Evolutionary conservation across 2,888 invertebrate genomes (phyloP), one percentile per base, ranked within the genome.

Genomic region (Leptopilina syphax): DNA sequence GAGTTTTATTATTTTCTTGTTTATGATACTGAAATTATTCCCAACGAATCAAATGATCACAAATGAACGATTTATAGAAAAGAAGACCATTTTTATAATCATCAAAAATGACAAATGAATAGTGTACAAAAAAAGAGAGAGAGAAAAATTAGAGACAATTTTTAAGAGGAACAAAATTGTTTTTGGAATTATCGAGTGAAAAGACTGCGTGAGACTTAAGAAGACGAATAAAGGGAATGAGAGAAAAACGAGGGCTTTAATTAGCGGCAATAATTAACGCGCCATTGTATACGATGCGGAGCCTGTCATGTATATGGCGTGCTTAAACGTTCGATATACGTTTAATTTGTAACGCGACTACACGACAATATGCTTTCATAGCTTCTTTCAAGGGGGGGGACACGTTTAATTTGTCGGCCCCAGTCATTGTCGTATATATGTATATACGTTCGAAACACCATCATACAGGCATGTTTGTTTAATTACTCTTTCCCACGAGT

Each of bases 191-290:
- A 6, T 18, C 9, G 24, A 63, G 27, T n/a, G 8, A 27, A 73
- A 34, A 73, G 12, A 24, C 24, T 44, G 6, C 60, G 70, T 5
- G 54, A 66, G 66, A 73, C 27, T 65, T 44, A 41, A 44, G 34
- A 70, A 79, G 77, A 24, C 63, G 57, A 63, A 34, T 54, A 41
- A 65, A 44, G 50, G 65, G 73, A 66, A 68, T 44, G 34, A 79
- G 63, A 63, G 70, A 63, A 79, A 82, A 80, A 79, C 76, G 77
- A 81, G 77, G 80, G 80, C 76, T 79, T 83, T 84, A 84, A 86
- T 85, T 85, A 85, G 81, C 82, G 80, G 79, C 82, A 82, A 82
- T 85, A 85, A 86, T 86, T 84, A 85, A 83, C 86, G 77, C 78
- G 76, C 76, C 67, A 70, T 57, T 54, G 7, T 24, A 34, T 34